These are phyloP conservation scores for Galagoides demidoff DNA, from an alignment of 2,797 vertebrate genomes.

Conservation along the genomic window DNA sequence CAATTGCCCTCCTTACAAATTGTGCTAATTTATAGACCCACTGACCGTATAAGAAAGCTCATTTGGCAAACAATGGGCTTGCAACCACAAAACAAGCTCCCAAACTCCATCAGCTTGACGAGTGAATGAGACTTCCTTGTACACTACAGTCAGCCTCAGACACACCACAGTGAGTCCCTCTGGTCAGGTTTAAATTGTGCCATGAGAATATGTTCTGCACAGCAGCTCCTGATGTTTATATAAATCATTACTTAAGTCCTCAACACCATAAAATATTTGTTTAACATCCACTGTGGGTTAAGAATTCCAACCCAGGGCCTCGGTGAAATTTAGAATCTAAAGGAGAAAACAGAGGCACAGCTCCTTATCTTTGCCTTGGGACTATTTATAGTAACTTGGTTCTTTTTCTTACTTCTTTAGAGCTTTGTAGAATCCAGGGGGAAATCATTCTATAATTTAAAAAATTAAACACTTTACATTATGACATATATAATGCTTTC, in stretches of 20 bases:
- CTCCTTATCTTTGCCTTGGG: background rate
- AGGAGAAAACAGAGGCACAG: background rate
- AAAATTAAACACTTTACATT: background rate
- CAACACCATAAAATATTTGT: conserved; percentile 62
- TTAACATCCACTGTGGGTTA: conserved; percentile 11
- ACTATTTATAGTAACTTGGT: background rate
- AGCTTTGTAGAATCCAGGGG: conserved; percentile 1
- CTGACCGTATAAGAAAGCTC: background rate
- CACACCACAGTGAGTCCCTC: background rate
- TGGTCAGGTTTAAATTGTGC: background rate
- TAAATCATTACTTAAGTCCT: conserved; percentile 60
- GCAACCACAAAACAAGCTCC: background rate
- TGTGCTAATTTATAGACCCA: background rate
- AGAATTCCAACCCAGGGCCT: background rate
- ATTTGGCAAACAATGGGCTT: background rate
- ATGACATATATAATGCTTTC: background rate
- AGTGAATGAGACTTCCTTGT: background rate
- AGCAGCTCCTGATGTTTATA: conserved; percentile 30
- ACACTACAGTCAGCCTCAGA: background rate
- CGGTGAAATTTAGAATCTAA: background rate
- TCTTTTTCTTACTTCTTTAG: background rate
- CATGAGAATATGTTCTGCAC: background rate
- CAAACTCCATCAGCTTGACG: background rate
- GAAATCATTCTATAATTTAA: background rate
- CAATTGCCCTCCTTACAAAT: background rate